Evolutionary conservation across 2,113 vertebrate species (phyloP).

Genomic region (Geococcyx californianus): DNA sequence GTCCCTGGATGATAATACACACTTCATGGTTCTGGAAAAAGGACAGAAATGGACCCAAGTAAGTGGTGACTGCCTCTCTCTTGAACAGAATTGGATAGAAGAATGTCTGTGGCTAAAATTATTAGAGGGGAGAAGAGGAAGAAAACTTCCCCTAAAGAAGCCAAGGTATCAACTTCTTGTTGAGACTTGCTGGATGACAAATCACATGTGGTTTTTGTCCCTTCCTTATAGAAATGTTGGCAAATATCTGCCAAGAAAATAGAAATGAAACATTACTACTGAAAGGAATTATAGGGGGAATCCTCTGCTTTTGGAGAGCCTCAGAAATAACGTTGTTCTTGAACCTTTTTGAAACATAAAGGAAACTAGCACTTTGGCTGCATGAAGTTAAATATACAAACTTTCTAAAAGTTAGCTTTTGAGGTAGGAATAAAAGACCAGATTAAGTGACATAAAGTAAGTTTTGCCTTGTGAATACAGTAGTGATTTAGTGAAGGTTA

Average conservation of each 20-base stretch:
- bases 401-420: neutral
- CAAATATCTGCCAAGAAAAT: neutral
- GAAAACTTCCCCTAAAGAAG: neutral
- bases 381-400: neutral
- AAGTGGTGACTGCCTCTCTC: constrained; percentile 5
- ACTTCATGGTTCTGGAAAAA: constrained; percentile 82
- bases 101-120: neutral
- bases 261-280: neutral
- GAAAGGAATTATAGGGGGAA: neutral
- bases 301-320: neutral
- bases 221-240: neutral
- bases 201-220: neutral
- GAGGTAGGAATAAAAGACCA: neutral
- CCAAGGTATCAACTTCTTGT: neutral
- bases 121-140: neutral
- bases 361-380: neutral
- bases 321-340: neutral
- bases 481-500: neutral
- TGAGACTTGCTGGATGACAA: neutral
- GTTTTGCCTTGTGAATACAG: neutral
- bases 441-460: neutral
- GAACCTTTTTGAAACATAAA: neutral
- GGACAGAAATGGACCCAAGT: constrained; percentile 84
- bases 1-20: constrained; percentile 78
- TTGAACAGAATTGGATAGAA: neutral